Evolutionary conservation across 2,113 vertebrate genomes (phyloP), one percentile per base, ranked within the genome.

Genomic region (Thinocorus orbignyianus): DNA sequence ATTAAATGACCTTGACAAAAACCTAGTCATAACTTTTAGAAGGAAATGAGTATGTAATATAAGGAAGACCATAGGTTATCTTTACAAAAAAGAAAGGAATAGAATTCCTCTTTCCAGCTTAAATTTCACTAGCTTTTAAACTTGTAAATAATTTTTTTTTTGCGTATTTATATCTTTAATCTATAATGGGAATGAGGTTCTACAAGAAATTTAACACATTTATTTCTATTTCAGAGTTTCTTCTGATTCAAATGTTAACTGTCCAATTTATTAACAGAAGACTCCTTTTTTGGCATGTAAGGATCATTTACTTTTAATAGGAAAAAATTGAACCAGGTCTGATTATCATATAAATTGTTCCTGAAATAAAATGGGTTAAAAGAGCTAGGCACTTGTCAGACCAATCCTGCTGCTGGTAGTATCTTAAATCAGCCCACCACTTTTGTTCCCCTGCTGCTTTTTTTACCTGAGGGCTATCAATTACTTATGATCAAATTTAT

Each of bases 341-440:
- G 72, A 92, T 96, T 95, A 93, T n/a, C 79, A 95, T 87, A 90
- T 78, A 90, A 84, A 96, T 90, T 88, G 41, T 73, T 76, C 79
- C 84, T 87, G 44, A 81, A 86, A 57, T 70, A 81, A 94, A 92
- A 90, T 60, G 10, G 7, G 37, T 90, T 93, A 79, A 88, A 90
- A 88, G 51, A 61, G 78, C 81, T 31, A 37, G 64, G 15, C 35
- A 76, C 7, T 92, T 94, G 62, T 51, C 49, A 86, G 64, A 72
- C 12, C 46, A 87, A 1, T 65, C 31, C 24, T 57, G 23, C 58
- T 11, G 4, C 55, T 84, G 22, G 30, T 51, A 55, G 46, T 54
- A 57, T 51, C 49, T 77, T 57, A 77, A 84, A 79, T 61, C 30
- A 78, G 37, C 22, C 11, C 37, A 54, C n/a, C 41, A 37, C 13